Evolutionary conservation across 2,888 invertebrate genomes (phyloP), one percentile per base, ranked within the genome.

Genomic region (Zygaena filipendulae): DNA sequence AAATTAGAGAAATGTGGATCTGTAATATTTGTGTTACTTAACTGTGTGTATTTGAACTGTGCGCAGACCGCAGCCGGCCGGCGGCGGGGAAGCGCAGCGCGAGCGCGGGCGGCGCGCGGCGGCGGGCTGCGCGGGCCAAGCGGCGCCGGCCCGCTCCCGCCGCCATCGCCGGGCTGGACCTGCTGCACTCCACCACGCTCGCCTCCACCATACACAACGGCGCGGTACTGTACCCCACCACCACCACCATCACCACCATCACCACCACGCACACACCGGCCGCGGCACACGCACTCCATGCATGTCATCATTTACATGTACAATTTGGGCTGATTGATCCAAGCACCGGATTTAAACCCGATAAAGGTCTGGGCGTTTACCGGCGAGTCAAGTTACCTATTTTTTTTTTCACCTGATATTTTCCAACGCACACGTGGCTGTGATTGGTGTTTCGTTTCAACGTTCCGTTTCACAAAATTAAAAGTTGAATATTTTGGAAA

Each of bases 121-220:
- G 69, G 3, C 53, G 68, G 1, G 55, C 59, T 21, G 69, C 61
- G 25, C 68, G 69, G 28, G 58, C 59, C 47, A 72, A 66, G 61
- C 67, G 61, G 10, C 74, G 59, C 42, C 80, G 54, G 50, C 74
- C 52, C 47, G 67, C 57, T 59, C 82, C 42, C 84, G 88, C 44
- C 70, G 86, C 56, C 69, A 94, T 95, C 57, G 90, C 88, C 40
- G 94, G 94, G 10, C 80, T 95, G 47, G 95, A 95, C 75, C 81
- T 94, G 47, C 74, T 95, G 43, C 95, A 95, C 67, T 91, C 89
- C 47, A 90, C 94, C 67, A 95, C 95, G 19, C 80, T 95, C 42
- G 84, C 93, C 4, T 94, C 94, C 55, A 94, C 94, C 10, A 87
- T 91, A 11, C 86, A 87, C 27, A 90, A 90, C 62, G 86, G 85